Percentiles rank a stretch among this genome's conserved stretches.
phyloP scores from a whole-genome alignment of 2,888 invertebrate species.

The Scrobipalpa atriplicella region DNA sequence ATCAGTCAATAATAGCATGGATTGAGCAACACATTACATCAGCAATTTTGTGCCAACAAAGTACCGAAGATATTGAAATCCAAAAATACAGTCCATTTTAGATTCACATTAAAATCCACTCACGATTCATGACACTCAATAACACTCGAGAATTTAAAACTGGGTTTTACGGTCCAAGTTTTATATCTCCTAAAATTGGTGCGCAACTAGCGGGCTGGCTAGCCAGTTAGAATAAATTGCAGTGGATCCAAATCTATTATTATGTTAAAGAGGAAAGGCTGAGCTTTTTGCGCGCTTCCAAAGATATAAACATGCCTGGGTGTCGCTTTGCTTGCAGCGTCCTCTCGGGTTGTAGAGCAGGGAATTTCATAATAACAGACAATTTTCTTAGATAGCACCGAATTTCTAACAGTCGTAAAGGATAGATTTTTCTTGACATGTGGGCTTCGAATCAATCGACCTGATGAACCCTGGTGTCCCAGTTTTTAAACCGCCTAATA shows the following conservation, averaged over 20 bases:
- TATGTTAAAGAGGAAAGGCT: slow-evolving; percentile 66
- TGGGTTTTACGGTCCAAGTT: slow-evolving; percentile 13
- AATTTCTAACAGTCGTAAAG: no score
- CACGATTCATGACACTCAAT: slow-evolving; percentile 29
- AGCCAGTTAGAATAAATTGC: slow-evolving; percentile 64
- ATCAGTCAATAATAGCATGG: no score
- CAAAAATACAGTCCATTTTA: slow-evolving; percentile 5
- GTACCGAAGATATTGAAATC: not conserved
- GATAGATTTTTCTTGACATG: no score
- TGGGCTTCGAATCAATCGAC: no score
- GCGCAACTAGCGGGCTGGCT: slow-evolving; percentile 33
- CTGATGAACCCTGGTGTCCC: no score
- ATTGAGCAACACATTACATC: no score
- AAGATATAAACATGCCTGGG: slow-evolving; percentile 66
- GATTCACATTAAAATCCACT: slow-evolving; percentile 15
- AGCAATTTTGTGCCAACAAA: no score
- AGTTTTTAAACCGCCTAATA: no score
- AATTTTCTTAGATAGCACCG: no score
- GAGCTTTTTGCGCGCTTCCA: slow-evolving; percentile 65
- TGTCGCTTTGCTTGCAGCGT: slow-evolving; percentile 55
- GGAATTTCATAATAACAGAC: not conserved
- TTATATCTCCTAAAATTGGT: slow-evolving; percentile 26
- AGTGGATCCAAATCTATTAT: slow-evolving; percentile 69
- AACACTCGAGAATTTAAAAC: slow-evolving; percentile 21
- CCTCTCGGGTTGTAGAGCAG: slow-evolving; percentile 27